Evolutionary conservation across 2,888 invertebrate species (phyloP).

Genomic region (Aspidiotus destructor): DNA sequence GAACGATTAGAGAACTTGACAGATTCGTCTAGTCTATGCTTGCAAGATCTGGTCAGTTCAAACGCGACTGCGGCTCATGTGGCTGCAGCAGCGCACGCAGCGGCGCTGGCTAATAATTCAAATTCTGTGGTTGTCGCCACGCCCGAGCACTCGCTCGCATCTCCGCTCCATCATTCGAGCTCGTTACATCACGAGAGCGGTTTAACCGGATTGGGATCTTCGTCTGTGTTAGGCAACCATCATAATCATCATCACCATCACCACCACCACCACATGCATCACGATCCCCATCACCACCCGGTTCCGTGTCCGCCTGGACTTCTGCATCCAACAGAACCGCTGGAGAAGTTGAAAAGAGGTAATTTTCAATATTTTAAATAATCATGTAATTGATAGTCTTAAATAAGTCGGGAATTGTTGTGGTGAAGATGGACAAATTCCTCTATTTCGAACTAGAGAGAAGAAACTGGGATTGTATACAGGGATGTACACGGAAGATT

Average conservation of each 20-base stretch:
- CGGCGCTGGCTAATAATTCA: conserved; percentile 37
- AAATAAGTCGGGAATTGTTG: too few relatives aligned
- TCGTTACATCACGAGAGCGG: conserved; percentile 47
- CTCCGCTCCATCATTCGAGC: conserved; percentile 44
- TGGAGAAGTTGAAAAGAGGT: conserved; percentile 71
- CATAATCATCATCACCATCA: conserved; percentile 48
- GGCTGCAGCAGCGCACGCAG: conserved; percentile 40
- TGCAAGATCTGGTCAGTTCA: conserved; percentile 56
- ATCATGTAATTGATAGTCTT: too few relatives aligned
- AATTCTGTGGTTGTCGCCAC: conserved; percentile 10
- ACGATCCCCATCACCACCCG: conserved; percentile 47
- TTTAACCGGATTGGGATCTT: conserved; percentile 16
- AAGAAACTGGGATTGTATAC: too few relatives aligned
- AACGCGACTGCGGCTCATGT: conserved; percentile 35
- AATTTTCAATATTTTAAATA: conserved; percentile 42
- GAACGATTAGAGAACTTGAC: conserved; percentile 59
- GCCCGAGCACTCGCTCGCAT: conserved; percentile 20
- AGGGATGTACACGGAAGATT: too few relatives aligned
- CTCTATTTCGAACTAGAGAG: too few relatives aligned
- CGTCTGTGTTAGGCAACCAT: conserved; percentile 41
- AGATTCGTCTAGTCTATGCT: conserved; percentile 58
- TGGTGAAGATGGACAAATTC: too few relatives aligned
- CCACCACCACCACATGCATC: conserved; percentile 48
- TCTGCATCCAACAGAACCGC: conserved; percentile 54
- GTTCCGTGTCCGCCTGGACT: conserved; percentile 51